These are phyloP conservation scores for Paramuricea clavata DNA, from an alignment of 92 coral and sea anemone species.

Conservation along the genomic window DNA sequence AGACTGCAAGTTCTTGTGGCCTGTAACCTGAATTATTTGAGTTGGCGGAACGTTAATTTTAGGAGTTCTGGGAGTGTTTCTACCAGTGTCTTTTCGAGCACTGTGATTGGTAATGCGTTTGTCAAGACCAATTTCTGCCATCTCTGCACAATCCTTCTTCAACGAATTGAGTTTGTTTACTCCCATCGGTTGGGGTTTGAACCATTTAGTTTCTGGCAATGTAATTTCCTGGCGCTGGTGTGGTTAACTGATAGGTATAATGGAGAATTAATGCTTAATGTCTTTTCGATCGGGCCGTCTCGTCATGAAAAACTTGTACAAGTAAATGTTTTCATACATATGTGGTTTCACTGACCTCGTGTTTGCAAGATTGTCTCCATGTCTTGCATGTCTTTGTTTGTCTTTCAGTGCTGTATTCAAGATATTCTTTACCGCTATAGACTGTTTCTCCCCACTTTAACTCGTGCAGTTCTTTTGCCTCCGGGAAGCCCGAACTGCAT, in stretches of 20 bases:
- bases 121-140: slow-evolving; percentile 10
- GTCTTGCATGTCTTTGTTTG: slow-evolving; percentile 53
- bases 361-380: slow-evolving; percentile 53
- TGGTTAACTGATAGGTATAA: slow-evolving; percentile 59
- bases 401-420: not conserved
- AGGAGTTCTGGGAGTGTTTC: slow-evolving; percentile 45
- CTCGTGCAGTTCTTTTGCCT: slow-evolving; percentile 65
- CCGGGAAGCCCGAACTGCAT: slow-evolving; percentile 41
- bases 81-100: slow-evolving; percentile 55
- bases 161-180: slow-evolving; percentile 40
- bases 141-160: slow-evolving; percentile 49
- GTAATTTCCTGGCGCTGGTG: slow-evolving; percentile 19
- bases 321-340: no score
- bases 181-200: slow-evolving; percentile 64
- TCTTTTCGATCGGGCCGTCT: slow-evolving; percentile 62
- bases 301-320: slow-evolving; percentile 46
- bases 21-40: slow-evolving; percentile 55
- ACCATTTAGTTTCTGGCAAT: slow-evolving; percentile 57
- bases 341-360: slow-evolving; percentile 41
- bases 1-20: slow-evolving; percentile 53
- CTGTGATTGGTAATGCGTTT: slow-evolving; percentile 48
- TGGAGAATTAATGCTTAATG: slow-evolving; percentile 31
- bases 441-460: slow-evolving; percentile 63
- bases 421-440: slow-evolving; percentile 61
- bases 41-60: slow-evolving; percentile 52